Conservation (phyloP, 2,888 invertebrate species). For the Laspeyria flexula region DNA sequence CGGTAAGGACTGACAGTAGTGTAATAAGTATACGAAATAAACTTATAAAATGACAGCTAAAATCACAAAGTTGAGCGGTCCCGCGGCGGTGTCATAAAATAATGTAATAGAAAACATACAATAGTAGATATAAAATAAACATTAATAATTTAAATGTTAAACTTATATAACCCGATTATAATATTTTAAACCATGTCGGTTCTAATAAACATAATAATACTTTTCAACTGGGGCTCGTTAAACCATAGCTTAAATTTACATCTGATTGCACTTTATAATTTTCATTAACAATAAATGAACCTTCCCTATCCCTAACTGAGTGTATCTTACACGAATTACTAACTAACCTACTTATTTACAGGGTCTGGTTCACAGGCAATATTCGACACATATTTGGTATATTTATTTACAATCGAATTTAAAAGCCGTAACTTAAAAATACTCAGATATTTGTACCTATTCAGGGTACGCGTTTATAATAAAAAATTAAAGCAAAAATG, state of each 20-base stretch:
- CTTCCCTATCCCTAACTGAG: slow-evolving; percentile 58
- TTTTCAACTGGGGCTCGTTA: slow-evolving; percentile 82
- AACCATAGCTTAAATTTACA: slow-evolving; percentile 79
- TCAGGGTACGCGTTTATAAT: slow-evolving; percentile 70
- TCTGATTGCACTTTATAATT: slow-evolving; percentile 82
- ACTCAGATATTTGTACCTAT: slow-evolving; percentile 79
- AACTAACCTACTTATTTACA: slow-evolving; percentile 77
- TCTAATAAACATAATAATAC: slow-evolving; percentile 85
- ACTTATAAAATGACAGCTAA: slow-evolving; percentile 48
- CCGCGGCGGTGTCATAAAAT: slow-evolving; percentile 66
- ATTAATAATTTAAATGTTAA: slow-evolving; percentile 83
- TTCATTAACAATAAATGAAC: slow-evolving; percentile 79
- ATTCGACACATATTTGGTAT: slow-evolving; percentile 82
- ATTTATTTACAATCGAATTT: slow-evolving; percentile 80
- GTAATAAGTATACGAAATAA: slow-evolving; percentile 49
- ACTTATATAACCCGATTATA: slow-evolving; percentile 83
- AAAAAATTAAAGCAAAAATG: slow-evolving; percentile 83
- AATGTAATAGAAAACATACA: slow-evolving; percentile 76
- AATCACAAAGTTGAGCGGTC: slow-evolving; percentile 74
- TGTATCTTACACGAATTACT: slow-evolving; percentile 64
- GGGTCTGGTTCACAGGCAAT: slow-evolving; percentile 57
- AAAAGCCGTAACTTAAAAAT: slow-evolving; percentile 75
- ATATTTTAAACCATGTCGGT: slow-evolving; percentile 84
- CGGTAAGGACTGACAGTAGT: slow-evolving; percentile 39
- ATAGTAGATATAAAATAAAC: slow-evolving; percentile 80